A percentile compares a stretch with the other conserved stretches of the same genome.
phyloP scores from a whole-genome alignment of 2,888 invertebrate genomes.

The Cryptocheilus praepositus region DNA sequence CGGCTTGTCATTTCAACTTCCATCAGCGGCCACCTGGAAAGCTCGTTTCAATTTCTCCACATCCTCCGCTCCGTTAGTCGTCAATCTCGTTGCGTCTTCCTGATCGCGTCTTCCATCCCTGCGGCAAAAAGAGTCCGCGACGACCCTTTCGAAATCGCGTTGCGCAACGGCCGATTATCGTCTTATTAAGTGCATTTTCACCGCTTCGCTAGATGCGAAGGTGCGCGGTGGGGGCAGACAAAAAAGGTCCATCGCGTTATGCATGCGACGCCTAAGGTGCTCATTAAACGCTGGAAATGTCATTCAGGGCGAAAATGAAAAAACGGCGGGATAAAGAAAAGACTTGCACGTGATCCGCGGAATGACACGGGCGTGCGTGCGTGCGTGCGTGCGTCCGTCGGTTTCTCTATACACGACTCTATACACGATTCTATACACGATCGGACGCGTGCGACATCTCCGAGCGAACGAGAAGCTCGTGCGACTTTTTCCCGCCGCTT shows the following conservation, averaged over 20 bases:
- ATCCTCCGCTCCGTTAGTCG: too few relatives aligned
- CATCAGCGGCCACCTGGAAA: too few relatives aligned
- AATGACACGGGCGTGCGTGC: too few relatives aligned
- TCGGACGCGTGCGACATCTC: too few relatives aligned
- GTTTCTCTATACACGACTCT: too few relatives aligned
- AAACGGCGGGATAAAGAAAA: not conserved
- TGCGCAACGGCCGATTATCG: conserved; percentile 28
- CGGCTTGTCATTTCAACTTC: too few relatives aligned
- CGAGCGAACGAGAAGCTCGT: too few relatives aligned
- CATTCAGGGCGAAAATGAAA: conserved; percentile 9
- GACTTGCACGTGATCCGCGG: not conserved
- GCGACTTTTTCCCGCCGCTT: too few relatives aligned
- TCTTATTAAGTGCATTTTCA: conserved; percentile 22
- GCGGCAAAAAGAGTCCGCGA: conserved; percentile 6
- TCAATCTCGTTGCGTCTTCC: not conserved
- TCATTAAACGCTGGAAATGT: conserved; percentile 27
- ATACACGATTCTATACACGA: too few relatives aligned
- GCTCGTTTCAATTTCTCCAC: too few relatives aligned
- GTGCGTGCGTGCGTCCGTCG: too few relatives aligned
- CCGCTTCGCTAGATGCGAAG: not conserved
- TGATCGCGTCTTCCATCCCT: not conserved
- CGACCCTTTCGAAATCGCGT: conserved; percentile 29
- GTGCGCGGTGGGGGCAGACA: conserved; percentile 3
- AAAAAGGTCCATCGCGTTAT: conserved; percentile 12
- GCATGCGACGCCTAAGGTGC: conserved; percentile 14